Percentiles rank a stretch among this genome's conserved stretches.
Conservation (phyloP, 2,888 invertebrate genomes). For the Sycophila texana region DNA sequence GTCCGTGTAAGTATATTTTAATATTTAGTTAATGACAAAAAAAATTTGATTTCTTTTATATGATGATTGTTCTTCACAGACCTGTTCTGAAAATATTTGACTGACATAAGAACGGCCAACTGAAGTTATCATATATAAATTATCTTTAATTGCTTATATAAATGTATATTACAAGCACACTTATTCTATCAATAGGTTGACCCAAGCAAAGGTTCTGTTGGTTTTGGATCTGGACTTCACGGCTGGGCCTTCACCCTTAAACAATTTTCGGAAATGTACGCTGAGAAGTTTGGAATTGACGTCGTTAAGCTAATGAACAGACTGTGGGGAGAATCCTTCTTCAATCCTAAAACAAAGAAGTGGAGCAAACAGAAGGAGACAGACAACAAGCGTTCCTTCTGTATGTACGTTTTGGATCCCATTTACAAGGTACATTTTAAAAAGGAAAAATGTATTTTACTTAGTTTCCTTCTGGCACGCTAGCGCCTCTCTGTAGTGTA, state of each 20-base stretch:
- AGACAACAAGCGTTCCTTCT: constrained; percentile 97
- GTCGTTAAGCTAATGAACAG: constrained; percentile 97
- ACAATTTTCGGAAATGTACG: constrained; percentile 99
- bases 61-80: constrained; percentile 55
- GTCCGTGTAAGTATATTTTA: constrained; percentile 84
- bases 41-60: constrained; percentile 2
- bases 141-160: background rate
- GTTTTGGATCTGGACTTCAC: constrained; percentile 99
- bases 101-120: constrained; percentile 57
- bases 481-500: constrained; percentile 71
- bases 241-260: constrained; percentile 99
- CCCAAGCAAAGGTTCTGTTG: constrained; percentile 98
- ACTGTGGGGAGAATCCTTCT: constrained; percentile 99
- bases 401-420: constrained; percentile 98
- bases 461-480: constrained; percentile 69
- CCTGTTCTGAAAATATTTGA: constrained; percentile 54
- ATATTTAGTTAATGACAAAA: constrained; percentile 14
- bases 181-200: constrained; percentile 80
- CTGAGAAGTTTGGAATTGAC: constrained; percentile 98
- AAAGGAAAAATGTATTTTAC: background rate
- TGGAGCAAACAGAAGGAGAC: constrained; percentile 95
- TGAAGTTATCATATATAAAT: constrained; percentile 42
- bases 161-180: background rate
- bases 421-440: constrained; percentile 91
- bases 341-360: constrained; percentile 97